These are phyloP conservation scores for Sorex fumeus DNA, from an alignment of 2,113 vertebrate species.

Conservation along the genomic window DNA sequence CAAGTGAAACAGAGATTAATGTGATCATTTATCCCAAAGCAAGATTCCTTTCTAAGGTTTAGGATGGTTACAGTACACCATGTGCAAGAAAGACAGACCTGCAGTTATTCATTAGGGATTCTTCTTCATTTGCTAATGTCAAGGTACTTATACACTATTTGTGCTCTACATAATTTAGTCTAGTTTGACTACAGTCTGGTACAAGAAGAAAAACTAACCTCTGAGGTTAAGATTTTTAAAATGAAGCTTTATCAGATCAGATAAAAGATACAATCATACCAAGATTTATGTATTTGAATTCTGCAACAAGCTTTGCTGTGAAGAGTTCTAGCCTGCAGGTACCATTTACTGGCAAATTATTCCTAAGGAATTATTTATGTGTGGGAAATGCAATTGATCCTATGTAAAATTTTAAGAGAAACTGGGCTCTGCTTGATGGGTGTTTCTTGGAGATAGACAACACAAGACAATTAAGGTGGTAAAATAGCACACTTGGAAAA, in stretches of 20 bases:
- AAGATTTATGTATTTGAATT: conserved; percentile 68
- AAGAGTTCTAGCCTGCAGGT: background rate
- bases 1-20: background rate
- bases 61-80: conserved; percentile 19
- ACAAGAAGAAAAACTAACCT: conserved; percentile 74
- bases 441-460: conserved; percentile 38
- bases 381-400: conserved; percentile 8
- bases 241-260: conserved; percentile 62
- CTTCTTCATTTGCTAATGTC: conserved; percentile 1
- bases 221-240: conserved; percentile 64
- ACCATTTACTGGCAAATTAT: conserved; percentile 37
- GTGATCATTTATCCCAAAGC: conserved; percentile 27
- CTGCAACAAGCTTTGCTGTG: conserved; percentile 57
- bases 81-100: background rate
- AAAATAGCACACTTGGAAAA: background rate
- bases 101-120: background rate
- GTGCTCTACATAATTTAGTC: conserved; percentile 1
- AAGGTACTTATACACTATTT: conserved; percentile 2
- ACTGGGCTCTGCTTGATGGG: background rate
- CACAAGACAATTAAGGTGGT: conserved; percentile 28
- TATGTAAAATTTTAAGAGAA: conserved; percentile 13
- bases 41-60: conserved; percentile 48
- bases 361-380: conserved; percentile 51
- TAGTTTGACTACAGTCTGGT: conserved; percentile 48
- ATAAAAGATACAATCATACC: background rate